Conservation (phyloP, 2,888 invertebrate genomes). For the Bombylius discolor region DNA sequence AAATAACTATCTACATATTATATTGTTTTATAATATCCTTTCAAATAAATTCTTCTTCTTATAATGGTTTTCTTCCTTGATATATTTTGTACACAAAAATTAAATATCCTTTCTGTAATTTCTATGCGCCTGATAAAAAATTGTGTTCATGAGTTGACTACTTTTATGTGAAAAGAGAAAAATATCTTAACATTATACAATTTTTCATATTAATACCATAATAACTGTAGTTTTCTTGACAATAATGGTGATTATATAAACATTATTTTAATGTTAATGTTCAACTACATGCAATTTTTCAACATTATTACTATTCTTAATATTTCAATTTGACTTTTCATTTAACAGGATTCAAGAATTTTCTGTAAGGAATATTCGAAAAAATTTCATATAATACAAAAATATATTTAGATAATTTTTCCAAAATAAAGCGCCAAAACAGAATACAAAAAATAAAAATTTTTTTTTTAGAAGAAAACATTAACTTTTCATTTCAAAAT, state of each 20-base stretch:
- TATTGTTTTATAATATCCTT: too few relatives aligned
- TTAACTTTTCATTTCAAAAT: not conserved
- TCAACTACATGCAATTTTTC: not conserved
- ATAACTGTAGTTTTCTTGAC: too few relatives aligned
- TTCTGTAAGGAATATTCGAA: conserved; percentile 1
- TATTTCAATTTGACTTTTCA: conserved; percentile 35
- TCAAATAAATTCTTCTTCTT: too few relatives aligned
- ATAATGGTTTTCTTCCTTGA: too few relatives aligned
- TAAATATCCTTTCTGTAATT: not conserved
- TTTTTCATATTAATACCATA: too few relatives aligned
- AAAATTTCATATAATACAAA: not conserved
- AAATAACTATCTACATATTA: too few relatives aligned
- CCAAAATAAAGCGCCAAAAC: too few relatives aligned
- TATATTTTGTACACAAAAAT: too few relatives aligned
- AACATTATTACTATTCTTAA: conserved; percentile 24
- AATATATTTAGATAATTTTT: too few relatives aligned
- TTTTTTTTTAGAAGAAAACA: not conserved
- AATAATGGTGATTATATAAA: too few relatives aligned
- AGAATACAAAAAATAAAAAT: too few relatives aligned
- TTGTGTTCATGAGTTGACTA: conserved; percentile 35
- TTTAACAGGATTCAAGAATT: conserved; percentile 25
- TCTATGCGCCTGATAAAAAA: conserved; percentile 27
- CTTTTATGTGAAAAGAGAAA: conserved; percentile 30
- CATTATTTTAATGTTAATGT: too few relatives aligned
- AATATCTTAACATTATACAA: not conserved